Evolutionary conservation across 1,140 invertebrate genomes (phyloP), one percentile per base, ranked within the genome.

Genomic region (Aphelinus certus): DNA sequence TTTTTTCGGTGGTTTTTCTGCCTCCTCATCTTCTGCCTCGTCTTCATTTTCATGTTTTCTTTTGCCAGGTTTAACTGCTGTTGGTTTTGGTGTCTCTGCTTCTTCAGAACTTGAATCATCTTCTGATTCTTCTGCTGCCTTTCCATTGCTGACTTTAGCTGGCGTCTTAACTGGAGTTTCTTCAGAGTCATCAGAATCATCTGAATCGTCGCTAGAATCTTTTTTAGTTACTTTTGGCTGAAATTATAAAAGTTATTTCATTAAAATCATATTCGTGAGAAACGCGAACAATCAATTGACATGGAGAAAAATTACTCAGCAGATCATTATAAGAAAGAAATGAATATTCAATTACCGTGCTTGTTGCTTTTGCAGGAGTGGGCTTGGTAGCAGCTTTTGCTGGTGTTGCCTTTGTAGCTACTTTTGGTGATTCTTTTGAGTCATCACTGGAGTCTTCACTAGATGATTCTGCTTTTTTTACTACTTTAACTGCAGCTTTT

Each of bases 11-110:
- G 83, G 78, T 7, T 78, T 71, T 47, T 66, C 72, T 26, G 81
- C 77, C 49, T 84, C 84, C 7, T 83, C 81, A 3, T 85, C 81
- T 4, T 83, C 81, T 47, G 82, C 78, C 43, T 84, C 81, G 48
- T 86, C 80, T 45, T 83, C 78, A 45, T 83, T 80, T 53, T 85
- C 80, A 7, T 81, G 81, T 79, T 89, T 88, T 62, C 84, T 83
- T 69, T 76, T 76, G 3, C 47, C 47, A 26, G 65, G 48, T 10
- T 76, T 76, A 48, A 64, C 10, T 53, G 65, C 2, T 48, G 63
- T 0, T 26, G 3, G 9, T 10, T 45, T 10, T 46, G 56, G 60
- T 58, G 26, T 4, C 72, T 66, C 55, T 51, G 9, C 60, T 60
- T 65, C 64, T 47, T 65, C 81, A 74, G 84, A 82, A 71, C 80